Evolutionary conservation across 2,113 vertebrate species (phyloP).

Genomic region (Pelmatolapia mariae): DNA sequence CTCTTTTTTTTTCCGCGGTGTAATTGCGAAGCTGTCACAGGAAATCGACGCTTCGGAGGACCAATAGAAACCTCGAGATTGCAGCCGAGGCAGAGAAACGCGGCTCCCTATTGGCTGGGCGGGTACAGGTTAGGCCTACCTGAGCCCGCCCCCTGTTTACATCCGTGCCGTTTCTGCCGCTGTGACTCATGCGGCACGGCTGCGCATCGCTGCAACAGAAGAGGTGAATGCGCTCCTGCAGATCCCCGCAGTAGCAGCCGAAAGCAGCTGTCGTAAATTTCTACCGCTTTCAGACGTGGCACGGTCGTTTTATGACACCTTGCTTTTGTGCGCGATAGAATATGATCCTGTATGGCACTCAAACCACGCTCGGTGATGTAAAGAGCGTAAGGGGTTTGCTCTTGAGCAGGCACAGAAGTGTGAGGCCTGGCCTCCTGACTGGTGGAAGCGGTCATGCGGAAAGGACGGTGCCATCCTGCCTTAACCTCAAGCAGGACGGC

Average conservation of each 20-base stretch:
- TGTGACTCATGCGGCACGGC: slow-evolving; percentile 72
- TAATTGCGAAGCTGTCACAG: slow-evolving; percentile 30
- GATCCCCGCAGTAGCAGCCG: slow-evolving; percentile 34
- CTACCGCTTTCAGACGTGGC: not conserved
- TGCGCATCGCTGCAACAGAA: slow-evolving; percentile 53
- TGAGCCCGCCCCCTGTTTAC: slow-evolving; percentile 69
- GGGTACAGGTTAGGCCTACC: slow-evolving; percentile 41
- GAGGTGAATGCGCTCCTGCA: slow-evolving; percentile 33
- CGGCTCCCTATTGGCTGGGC: slow-evolving; percentile 23
- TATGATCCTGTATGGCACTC: not conserved
- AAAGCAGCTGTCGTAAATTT: slow-evolving; percentile 1
- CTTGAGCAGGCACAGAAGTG: not conserved
- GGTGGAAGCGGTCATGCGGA: slow-evolving; percentile 19
- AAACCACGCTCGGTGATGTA: not conserved
- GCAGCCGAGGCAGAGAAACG: not conserved
- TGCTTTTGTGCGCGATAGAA: not conserved
- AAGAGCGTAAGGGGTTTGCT: not conserved
- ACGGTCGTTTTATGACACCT: not conserved
- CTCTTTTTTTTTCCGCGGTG: slow-evolving; percentile 23
- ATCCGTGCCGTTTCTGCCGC: slow-evolving; percentile 40
- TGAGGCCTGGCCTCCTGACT: not conserved
- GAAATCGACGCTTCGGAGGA: slow-evolving; percentile 15
- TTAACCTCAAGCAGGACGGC: slow-evolving; percentile 6
- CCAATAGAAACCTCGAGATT: slow-evolving; percentile 42
- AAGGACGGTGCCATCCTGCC: slow-evolving; percentile 26